phyloP scores from a whole-genome alignment of 64 coral and sea anemone genomes.

The Hydrozoanthus tunicans region DNA sequence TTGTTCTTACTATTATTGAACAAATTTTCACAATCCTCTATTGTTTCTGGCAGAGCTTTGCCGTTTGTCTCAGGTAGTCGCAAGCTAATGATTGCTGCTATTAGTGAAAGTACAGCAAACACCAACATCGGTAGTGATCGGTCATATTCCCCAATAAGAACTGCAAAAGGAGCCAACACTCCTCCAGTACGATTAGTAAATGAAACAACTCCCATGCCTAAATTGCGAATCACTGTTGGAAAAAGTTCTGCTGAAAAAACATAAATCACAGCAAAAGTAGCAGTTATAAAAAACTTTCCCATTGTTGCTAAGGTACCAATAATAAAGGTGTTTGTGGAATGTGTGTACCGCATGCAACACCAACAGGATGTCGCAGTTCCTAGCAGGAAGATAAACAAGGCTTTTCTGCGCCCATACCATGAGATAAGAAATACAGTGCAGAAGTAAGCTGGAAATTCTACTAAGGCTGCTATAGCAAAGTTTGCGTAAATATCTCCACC shows the following conservation, averaged over 20 bases:
- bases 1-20: slow-evolving; percentile 16
- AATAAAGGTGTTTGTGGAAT: slow-evolving; percentile 31
- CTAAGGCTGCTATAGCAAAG: slow-evolving; percentile 60
- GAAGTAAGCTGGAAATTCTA: slow-evolving; percentile 74
- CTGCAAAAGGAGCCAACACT: slow-evolving; percentile 75
- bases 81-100: slow-evolving; percentile 57
- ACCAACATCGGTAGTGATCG: slow-evolving; percentile 80
- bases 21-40: slow-evolving; percentile 74
- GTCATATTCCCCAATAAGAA: slow-evolving; percentile 74
- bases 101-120: slow-evolving; percentile 63
- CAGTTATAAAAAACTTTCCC: slow-evolving; percentile 79
- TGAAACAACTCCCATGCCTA: slow-evolving; percentile 74
- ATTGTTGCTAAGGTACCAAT: slow-evolving; percentile 42
- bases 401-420: slow-evolving; percentile 64
- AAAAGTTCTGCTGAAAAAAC: slow-evolving; percentile 83
- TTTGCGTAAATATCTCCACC: slow-evolving; percentile 86
- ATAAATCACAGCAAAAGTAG: slow-evolving; percentile 81
- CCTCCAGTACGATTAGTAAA: slow-evolving; percentile 74
- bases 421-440: slow-evolving; percentile 57
- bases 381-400: slow-evolving; percentile 78
- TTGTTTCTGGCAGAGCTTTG: slow-evolving; percentile 74
- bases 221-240: slow-evolving; percentile 84
- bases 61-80: slow-evolving; percentile 83
- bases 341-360: slow-evolving; percentile 57
- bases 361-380: slow-evolving; percentile 75